A percentile compares a stretch with the other conserved stretches of the same genome.
Conservation (phyloP, 2,888 invertebrate genomes). For the Ommatoiulus sabulosus region DNA sequence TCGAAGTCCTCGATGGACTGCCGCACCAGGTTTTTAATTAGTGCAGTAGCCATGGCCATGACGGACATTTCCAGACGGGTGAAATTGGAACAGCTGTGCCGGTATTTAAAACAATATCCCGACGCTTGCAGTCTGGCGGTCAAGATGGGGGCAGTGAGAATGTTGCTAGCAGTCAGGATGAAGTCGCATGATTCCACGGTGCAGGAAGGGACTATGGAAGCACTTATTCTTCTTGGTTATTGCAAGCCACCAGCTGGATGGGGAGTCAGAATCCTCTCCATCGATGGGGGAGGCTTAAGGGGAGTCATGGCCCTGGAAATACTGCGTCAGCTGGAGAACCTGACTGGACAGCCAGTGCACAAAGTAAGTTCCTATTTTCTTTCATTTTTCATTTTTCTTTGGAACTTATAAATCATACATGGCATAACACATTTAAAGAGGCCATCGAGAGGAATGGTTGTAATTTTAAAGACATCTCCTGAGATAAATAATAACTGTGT, state of each 20-base stretch:
- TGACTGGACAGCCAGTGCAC: constrained; percentile 73
- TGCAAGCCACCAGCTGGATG: constrained; percentile 76
- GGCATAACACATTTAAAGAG: too few species aligned
- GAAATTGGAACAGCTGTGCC: constrained; percentile 77
- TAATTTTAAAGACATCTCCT: too few species aligned
- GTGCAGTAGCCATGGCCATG: constrained; percentile 68
- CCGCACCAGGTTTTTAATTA: background rate
- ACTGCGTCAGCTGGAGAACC: constrained; percentile 80
- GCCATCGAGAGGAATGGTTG: too few species aligned
- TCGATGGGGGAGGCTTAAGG: constrained; percentile 90
- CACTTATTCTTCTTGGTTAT: constrained; percentile 79
- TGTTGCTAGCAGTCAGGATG: constrained; percentile 71
- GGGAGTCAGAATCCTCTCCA: constrained; percentile 83
- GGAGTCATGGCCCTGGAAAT: constrained; percentile 89
- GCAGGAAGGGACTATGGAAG: constrained; percentile 70
- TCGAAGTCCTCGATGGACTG: constrained; percentile 47
- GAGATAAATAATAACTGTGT: too few species aligned
- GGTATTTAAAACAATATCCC: constrained; percentile 80
- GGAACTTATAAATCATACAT: too few species aligned
- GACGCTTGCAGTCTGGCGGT: constrained; percentile 80
- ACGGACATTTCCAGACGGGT: constrained; percentile 73
- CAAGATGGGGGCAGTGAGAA: constrained; percentile 79
- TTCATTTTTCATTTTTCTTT: too few species aligned
- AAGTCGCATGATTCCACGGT: constrained; percentile 66
- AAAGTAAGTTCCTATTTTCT: constrained; percentile 69